Base-by-base conservation (phyloP, 2,888 invertebrate genomes). In the Apamea monoglypha region DNA sequence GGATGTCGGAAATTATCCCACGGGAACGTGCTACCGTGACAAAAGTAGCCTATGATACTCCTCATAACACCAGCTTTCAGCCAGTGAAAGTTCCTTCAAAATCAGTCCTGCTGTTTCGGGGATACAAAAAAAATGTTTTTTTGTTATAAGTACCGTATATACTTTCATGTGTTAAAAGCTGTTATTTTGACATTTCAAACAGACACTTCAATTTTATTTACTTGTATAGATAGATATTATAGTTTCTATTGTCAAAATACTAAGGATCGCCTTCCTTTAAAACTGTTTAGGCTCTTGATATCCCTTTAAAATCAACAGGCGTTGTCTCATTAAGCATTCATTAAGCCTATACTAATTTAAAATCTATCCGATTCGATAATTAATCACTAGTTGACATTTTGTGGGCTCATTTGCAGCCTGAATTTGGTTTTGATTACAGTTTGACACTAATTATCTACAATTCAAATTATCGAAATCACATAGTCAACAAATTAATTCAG, bases 391-490 rank as follows among this genome's bases (percentile, higher is more conserved):
- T 84, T 80, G 81, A 74, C 74, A 83, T 47, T 64, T 71, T 63
- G 80, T 74, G 50, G 47, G 36, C 74, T 85, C 74, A 87, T 80
- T 85, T 73, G 85, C 66, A 50, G 21, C 21, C 56, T 18, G 18
- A 56, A 61, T 85, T 85, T 59, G 40, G 47, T 68, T 87, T 80
- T 67, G 73, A 84, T 85, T 85, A 84, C 47, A 68, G 40, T 72
- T 87, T 77, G 88, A 73, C 71, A 74, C 74, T 80, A 81, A 85
- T 85, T 84, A 85, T 63, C 63, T 50, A n/a, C 63, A 50, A 72
- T 76, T 72, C 29, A 29, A 64, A 74, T 59, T 63, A 76, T 53
- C 50, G 32, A 56, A 84, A 74, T 56, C 64, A 66, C 77, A 76
- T 25, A 59, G 68, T 50, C 44, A 14, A 50, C 2, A 25, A 59